Base-by-base conservation (phyloP, 2,797 vertebrate genomes). In the Molossus molossus region DNA sequence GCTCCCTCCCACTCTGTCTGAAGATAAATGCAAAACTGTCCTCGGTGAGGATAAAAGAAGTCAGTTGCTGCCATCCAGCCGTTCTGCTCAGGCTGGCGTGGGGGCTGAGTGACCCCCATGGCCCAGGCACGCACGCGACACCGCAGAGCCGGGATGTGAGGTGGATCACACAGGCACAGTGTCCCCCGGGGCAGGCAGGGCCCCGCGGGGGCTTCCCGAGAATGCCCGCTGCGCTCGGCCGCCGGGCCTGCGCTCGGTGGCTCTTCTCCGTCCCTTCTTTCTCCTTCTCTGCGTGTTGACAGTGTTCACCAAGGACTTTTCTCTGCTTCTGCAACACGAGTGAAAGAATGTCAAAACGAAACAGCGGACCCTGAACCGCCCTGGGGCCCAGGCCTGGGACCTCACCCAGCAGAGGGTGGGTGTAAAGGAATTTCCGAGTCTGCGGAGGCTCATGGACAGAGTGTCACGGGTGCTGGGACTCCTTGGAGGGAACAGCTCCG, bases 91-190 rank as follows among this genome's bases (percentile, higher is more conserved):
- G 40, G 14, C 25, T 18, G 37, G 21, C 10, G 0, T 17, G 1
- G 48, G 33, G 1, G 3, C 0, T 5, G 27, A 25, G 18, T 2
- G 8, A 1, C 11, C 40, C 10, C 21, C 21, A 0, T 2, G 10
- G 3, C 48, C 23, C 0, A 5, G 9, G 45, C 12, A 0, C 0
- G 9, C 33, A 10, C 65, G 3, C 0, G 40, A 33, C 3, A 0
- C 58, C 72, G 14, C 7, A 12, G 23, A 73, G 5, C 23, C 0
- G 0, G 72, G 37, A 6, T 0, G 6, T 23, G 48, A 50, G 33
- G 18, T 1, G 1, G 5, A 21, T 4, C 21, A 8, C 0, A 3
- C 12, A 18, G 15, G 25, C 0, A 6, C 55, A 20, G 5, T 45
- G 40, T 45, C 40, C 40, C 40, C 40, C 40, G 6, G 4, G 40